phyloP scores from a whole-genome alignment of 2,113 vertebrate species.

The Symphodus melops region DNA sequence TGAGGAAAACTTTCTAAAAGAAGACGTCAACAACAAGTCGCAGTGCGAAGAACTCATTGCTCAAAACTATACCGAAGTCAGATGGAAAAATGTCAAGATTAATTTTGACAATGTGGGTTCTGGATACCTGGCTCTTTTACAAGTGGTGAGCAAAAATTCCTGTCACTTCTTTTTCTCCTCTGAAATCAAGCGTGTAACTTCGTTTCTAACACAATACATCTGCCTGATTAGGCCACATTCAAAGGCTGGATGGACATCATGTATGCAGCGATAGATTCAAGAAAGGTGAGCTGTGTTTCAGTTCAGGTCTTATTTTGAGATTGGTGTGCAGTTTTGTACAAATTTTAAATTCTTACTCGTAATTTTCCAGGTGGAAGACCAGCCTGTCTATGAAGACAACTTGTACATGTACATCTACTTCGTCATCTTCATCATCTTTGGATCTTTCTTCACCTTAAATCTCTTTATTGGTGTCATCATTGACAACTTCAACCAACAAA shows the following conservation, averaged over 20 bases:
- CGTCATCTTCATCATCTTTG: constrained; percentile 99
- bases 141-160: constrained; percentile 87
- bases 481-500: constrained; percentile 99
- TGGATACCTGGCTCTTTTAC: constrained; percentile 95
- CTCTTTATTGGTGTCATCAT: constrained; percentile 99
- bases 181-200: not conserved
- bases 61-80: constrained; percentile 86
- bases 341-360: not conserved
- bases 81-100: constrained; percentile 99
- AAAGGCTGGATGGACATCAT: constrained; percentile 99
- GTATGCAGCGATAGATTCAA: constrained; percentile 98
- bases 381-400: constrained; percentile 95
- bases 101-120: constrained; percentile 99
- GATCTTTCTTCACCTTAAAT: constrained; percentile 98
- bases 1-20: constrained; percentile 82
- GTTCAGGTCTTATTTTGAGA: not conserved
- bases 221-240: constrained; percentile 91
- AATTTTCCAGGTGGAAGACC: constrained; percentile 85
- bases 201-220: constrained; percentile 19
- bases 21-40: constrained; percentile 90
- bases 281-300: constrained; percentile 84
- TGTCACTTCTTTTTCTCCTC: not conserved
- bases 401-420: constrained; percentile 99
- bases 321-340: not conserved
- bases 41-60: constrained; percentile 88